Conservation (phyloP, 2,113 vertebrate genomes). For the Dendropsophus ebraccatus region DNA sequence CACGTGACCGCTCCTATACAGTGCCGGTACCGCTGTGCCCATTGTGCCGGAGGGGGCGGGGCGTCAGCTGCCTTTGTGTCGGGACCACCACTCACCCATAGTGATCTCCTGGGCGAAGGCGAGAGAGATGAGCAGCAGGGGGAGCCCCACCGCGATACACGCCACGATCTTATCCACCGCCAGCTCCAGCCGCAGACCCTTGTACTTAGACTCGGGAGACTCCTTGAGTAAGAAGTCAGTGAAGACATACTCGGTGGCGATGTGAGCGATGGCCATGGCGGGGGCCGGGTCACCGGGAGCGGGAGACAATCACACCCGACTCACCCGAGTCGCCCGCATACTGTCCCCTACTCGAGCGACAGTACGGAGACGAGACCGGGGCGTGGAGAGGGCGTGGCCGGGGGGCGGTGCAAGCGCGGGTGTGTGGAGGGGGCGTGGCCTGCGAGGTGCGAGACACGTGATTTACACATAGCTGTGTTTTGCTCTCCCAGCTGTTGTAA, state of each 20-base stretch:
- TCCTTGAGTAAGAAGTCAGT: conserved; percentile 94
- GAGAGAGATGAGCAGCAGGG: conserved; percentile 92
- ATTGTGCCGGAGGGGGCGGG: neutral
- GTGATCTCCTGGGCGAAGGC: conserved; percentile 96
- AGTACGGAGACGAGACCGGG: neutral
- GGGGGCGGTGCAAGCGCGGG: neutral
- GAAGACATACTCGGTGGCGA: conserved; percentile 95
- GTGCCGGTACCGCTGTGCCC: too few relatives aligned
- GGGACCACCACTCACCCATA: conserved; percentile 77
- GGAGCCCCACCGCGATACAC: conserved; percentile 88
- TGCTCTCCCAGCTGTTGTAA: too few relatives aligned
- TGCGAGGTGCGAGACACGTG: too few relatives aligned
- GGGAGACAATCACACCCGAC: rapidly evolving
- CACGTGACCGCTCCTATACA: too few relatives aligned
- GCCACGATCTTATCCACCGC: conserved; percentile 90
- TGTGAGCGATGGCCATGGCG: conserved; percentile 90
- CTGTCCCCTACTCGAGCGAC: neutral
- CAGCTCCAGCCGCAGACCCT: conserved; percentile 90
- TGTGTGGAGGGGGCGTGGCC: neutral
- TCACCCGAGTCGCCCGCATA: neutral
- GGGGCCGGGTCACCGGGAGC: neutral
- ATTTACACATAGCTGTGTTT: neutral
- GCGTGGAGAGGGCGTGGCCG: neutral
- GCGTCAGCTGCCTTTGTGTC: neutral
- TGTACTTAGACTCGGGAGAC: conserved; percentile 82